Percentiles rank a stretch among this genome's conserved stretches.
These are phyloP conservation scores for Hoplostethus atlanticus DNA, from an alignment of 2,797 vertebrate species.

Conservation along the genomic window DNA sequence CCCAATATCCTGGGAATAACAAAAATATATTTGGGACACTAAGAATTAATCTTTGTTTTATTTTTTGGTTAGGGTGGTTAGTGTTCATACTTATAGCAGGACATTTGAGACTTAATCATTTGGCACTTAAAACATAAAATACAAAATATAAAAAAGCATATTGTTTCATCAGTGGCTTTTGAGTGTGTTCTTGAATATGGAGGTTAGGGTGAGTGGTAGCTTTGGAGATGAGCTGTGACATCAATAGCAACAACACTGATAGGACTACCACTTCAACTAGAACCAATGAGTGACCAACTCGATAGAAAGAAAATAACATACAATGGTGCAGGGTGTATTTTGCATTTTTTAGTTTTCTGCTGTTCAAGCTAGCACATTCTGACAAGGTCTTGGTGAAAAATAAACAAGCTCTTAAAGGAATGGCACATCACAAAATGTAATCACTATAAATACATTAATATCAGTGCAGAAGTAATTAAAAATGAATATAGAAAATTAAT, in stretches of 20 bases:
- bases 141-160: too few species aligned
- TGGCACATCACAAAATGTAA: too few species aligned
- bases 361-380: not conserved
- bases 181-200: too few species aligned
- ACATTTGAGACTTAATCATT: too few species aligned
- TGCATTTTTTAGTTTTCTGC: not conserved
- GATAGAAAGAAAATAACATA: not conserved
- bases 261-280: not conserved
- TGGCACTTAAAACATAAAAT: too few species aligned
- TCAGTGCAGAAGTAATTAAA: too few species aligned
- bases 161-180: too few species aligned
- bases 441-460: too few species aligned
- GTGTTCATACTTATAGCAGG: not conserved
- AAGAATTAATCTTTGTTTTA: not conserved
- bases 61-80: not conserved
- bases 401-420: too few species aligned
- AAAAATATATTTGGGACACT: not conserved
- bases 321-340: not conserved
- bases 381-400: not conserved
- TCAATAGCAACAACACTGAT: not conserved
- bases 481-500: not conserved
- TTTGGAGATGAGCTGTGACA: not conserved
- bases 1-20: not conserved
- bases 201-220: not conserved
- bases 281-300: not conserved